Conservation (phyloP, 2,113 vertebrate species). For the Chauna torquata region DNA sequence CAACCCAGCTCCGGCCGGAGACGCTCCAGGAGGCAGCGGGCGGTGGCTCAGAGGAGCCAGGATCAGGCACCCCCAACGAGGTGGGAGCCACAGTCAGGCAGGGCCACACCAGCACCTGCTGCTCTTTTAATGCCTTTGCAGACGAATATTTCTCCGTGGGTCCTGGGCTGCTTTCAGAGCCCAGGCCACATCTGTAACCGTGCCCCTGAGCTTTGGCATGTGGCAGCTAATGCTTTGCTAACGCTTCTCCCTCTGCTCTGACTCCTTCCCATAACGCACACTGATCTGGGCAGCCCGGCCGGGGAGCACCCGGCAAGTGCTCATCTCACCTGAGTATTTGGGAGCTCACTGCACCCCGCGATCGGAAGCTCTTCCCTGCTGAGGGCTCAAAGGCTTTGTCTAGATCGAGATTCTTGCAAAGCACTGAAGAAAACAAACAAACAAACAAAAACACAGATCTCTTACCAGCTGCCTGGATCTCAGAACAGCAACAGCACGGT, state of each 20-base stretch:
- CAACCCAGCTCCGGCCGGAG: background rate
- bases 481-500: fast-evolving
- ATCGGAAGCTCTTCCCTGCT: background rate
- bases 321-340: fast-evolving
- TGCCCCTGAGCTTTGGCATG: fast-evolving
- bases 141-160: background rate
- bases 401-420: fast-evolving
- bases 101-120: background rate
- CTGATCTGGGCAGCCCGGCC: background rate
- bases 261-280: background rate
- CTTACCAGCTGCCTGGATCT: no score
- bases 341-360: background rate
- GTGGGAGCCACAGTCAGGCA: background rate
- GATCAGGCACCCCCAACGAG: background rate
- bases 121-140: background rate
- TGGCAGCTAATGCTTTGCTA: fast-evolving
- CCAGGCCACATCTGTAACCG: background rate
- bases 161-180: no score
- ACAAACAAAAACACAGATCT: no score
- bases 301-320: fast-evolving
- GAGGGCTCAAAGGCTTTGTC: background rate
- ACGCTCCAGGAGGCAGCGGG: no score
- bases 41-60: background rate
- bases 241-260: fast-evolving
- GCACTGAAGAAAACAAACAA: no score